Conservation (phyloP, 64 coral and sea anemone genomes). For the Astreopora myriophthalma region DNA sequence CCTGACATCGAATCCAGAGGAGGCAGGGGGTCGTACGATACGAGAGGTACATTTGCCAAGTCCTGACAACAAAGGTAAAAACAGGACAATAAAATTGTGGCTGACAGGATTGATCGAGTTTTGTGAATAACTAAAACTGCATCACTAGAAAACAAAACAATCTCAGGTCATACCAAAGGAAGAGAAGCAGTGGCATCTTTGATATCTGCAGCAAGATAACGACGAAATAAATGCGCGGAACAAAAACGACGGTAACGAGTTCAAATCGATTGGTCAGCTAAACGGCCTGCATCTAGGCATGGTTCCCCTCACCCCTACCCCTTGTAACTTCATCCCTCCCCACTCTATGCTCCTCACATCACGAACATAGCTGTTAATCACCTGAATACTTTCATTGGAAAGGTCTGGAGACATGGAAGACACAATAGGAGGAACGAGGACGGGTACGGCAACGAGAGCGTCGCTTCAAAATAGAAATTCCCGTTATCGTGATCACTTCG, state of each 20-base stretch:
- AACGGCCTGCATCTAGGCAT: too few species aligned
- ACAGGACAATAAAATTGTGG: background rate
- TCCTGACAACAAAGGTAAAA: conserved; percentile 59
- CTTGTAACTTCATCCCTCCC: too few species aligned
- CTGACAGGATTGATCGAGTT: background rate
- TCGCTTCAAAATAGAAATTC: too few species aligned
- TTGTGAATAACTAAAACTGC: background rate
- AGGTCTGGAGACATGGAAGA: too few species aligned
- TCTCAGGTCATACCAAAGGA: conserved; percentile 28
- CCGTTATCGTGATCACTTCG: too few species aligned
- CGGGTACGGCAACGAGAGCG: too few species aligned
- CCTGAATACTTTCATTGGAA: too few species aligned
- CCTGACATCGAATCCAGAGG: conserved; percentile 83
- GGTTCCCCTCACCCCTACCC: too few species aligned
- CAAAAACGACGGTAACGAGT: background rate
- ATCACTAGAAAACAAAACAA: background rate
- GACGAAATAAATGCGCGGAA: background rate
- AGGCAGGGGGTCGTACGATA: conserved; percentile 94
- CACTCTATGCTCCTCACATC: too few species aligned
- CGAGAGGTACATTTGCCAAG: conserved; percentile 74
- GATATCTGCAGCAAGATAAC: conserved; percentile 25
- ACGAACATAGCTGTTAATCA: too few species aligned
- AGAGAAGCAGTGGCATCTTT: conserved; percentile 67
- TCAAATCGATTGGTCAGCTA: too few species aligned
- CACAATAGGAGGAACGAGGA: too few species aligned